Base-by-base conservation (phyloP, 2,113 vertebrate genomes). In the Onychostruthus taczanowskii region DNA sequence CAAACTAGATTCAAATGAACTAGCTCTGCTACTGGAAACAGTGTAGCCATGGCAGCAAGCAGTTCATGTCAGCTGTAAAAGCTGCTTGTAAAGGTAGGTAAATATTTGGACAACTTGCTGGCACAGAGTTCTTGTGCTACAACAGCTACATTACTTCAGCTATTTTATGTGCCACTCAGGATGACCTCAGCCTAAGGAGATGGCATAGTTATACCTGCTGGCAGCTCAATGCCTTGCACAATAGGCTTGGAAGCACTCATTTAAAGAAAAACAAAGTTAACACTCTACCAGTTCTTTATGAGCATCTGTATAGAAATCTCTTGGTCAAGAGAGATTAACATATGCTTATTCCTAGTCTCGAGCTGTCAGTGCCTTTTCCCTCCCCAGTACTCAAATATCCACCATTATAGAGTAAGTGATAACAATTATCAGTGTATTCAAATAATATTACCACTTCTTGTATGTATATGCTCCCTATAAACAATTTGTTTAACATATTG, bases 31-130 rank as follows among this genome's bases (percentile, higher is more conserved):
- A 55, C 43, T 81, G 83, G 56, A 81, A 93, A 31, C 73, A 84
- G 30, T 0, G 56, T 92, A 95, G 80, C 89, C 73, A 87, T 95
- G 83, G 91, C 76, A 95, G 93, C 89, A 82, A 79, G 69, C 56
- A 70, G 66, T 62, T 91, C 62, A 53, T 62, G 77, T 76, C 80
- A 84, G 80, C 89, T 91, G 53, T 89, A 91, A 89, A 89, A 91
- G 79, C 61, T 75, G 84, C 62, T 31, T 75, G 52, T 82, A 84
- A 95, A 95, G 84, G 87, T 95, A 79, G 53, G 91, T 93, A 95
- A 95, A 96, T 95, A 94, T 96, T 96, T 95, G 94, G 93, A 96
- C 66, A 94, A 92, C 64, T 94, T 84, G 64, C 77, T 96, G 91
- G 86, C 95, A 76, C 24, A 20, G 80, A 52, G 35, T 50, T 67